A percentile compares a stretch with the other conserved stretches of the same genome.
phyloP scores from a whole-genome alignment of 1,140 invertebrate genomes.

The Calephelis nemesis region DNA sequence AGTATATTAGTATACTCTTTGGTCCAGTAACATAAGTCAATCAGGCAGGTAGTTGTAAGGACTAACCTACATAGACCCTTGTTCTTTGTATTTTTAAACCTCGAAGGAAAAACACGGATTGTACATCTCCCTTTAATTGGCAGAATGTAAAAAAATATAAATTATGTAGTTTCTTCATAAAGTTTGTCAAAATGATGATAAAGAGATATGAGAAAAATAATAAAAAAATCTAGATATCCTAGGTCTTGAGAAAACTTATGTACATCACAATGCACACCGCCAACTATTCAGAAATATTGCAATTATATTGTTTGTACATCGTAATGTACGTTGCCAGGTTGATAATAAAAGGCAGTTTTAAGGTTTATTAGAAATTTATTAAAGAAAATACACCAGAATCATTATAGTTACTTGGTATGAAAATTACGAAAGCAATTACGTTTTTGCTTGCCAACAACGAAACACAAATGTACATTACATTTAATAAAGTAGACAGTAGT shows the following conservation, averaged over 20 bases:
- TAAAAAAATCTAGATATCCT: slow-evolving; percentile 20
- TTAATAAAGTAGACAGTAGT: slow-evolving; percentile 24
- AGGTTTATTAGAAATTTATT: slow-evolving; percentile 17
- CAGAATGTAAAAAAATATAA: background rate
- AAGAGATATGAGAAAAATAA: slow-evolving; percentile 15
- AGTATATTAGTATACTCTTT: too few species aligned
- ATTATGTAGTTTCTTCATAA: background rate
- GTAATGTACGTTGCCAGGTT: slow-evolving; percentile 9
- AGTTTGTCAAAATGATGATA: slow-evolving; percentile 1
- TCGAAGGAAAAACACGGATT: too few species aligned
- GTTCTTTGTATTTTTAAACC: too few species aligned
- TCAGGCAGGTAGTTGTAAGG: too few species aligned
- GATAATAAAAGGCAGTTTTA: slow-evolving; percentile 11
- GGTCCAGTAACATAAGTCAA: too few species aligned
- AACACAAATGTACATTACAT: slow-evolving; percentile 27
- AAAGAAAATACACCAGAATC: slow-evolving; percentile 2
- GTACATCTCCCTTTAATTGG: background rate
- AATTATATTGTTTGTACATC: slow-evolving; percentile 15
- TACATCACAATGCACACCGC: slow-evolving; percentile 23
- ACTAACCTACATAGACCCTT: too few species aligned
- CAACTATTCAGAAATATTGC: slow-evolving; percentile 17
- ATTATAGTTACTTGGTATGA: slow-evolving; percentile 12
- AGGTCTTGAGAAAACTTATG: slow-evolving; percentile 20
- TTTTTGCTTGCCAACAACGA: slow-evolving; percentile 22
- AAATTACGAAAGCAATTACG: slow-evolving; percentile 18